A percentile compares a stretch with the other conserved stretches of the same genome.
These are phyloP conservation scores for Leptinotarsa haldemani DNA, from an alignment of 2,888 invertebrate species.

Conservation along the genomic window DNA sequence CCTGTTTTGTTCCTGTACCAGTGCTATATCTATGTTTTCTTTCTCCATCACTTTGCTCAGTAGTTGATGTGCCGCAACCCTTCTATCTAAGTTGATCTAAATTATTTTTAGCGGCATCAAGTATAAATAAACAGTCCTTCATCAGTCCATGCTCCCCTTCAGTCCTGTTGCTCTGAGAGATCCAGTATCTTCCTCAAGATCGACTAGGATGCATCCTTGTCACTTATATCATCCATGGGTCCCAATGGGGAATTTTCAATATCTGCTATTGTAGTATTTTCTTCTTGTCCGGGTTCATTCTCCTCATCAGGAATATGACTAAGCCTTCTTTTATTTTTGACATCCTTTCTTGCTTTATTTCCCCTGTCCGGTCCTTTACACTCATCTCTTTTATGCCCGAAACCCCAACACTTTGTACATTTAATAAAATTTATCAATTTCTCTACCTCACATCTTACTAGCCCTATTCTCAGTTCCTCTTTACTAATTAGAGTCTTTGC, in stretches of 20 bases:
- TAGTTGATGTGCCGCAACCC: neutral
- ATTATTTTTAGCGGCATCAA: neutral
- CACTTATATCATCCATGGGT: too few relatives aligned
- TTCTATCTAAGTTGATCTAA: conserved; percentile 1
- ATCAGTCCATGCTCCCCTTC: neutral
- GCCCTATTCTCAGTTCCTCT: neutral
- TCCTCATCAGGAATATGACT: too few relatives aligned
- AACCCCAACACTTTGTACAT: conserved; percentile 29
- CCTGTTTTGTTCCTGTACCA: neutral
- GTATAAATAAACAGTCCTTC: neutral
- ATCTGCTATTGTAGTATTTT: too few relatives aligned
- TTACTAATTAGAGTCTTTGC: neutral
- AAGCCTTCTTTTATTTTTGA: neutral
- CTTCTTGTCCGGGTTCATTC: too few relatives aligned
- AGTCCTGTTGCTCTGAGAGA: neutral
- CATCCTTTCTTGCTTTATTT: conserved; percentile 5
- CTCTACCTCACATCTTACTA: conserved; percentile 26
- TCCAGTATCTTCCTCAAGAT: too few relatives aligned
- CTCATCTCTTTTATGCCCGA: conserved; percentile 5
- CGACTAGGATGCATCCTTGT: neutral
- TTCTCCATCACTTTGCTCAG: neutral
- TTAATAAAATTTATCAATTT: neutral
- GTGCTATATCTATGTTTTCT: neutral
- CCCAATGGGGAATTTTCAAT: too few relatives aligned
- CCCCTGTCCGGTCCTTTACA: conserved; percentile 20